These are phyloP conservation scores for Paratilapia polleni DNA, from an alignment of 2,113 vertebrate species.

Conservation along the genomic window DNA sequence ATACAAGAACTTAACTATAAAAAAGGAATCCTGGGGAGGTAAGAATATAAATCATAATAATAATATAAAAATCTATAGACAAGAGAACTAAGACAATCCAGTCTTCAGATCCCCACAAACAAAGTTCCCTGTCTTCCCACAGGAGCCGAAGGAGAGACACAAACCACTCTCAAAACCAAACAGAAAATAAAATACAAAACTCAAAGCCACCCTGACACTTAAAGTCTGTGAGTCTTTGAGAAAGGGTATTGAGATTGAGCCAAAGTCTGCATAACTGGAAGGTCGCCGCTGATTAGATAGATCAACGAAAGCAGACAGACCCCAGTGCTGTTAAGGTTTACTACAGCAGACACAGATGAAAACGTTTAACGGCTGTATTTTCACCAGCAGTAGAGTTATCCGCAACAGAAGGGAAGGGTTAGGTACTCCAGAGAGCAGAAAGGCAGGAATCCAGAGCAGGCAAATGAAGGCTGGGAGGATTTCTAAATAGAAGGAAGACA, in stretches of 20 bases:
- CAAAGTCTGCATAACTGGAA: background rate
- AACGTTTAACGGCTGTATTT: background rate
- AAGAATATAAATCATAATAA: no score
- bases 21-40: no score
- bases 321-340: background rate
- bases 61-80: no score
- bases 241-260: background rate
- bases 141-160: no score
- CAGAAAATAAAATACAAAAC: no score
- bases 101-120: no score
- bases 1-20: no score
- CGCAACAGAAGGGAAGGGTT: background rate
- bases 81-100: no score
- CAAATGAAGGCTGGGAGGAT: background rate
- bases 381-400: fast-evolving
- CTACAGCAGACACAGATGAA: background rate
- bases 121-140: no score
- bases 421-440: fast-evolving
- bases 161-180: no score
- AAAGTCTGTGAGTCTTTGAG: no score
- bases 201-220: no score
- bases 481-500: background rate
- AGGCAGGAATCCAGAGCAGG: background rate
- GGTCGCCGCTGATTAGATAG: background rate
- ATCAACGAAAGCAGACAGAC: background rate